Base-by-base conservation (phyloP, 2,797 vertebrate species). In the Arrhamphus sclerolepis region DNA sequence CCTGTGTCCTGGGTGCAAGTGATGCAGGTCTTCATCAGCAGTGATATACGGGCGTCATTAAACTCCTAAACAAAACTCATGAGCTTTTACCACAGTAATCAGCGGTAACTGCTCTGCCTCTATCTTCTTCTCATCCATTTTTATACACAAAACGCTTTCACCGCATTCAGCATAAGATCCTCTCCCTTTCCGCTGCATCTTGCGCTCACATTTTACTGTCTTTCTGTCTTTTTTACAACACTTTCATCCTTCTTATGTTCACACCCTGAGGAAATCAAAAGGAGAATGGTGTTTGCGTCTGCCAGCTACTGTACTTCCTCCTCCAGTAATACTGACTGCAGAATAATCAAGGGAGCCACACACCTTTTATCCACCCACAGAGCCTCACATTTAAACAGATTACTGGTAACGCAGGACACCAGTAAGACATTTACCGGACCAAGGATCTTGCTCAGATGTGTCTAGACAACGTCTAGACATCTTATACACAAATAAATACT, bases 351-450 rank as follows among this genome's bases (percentile, higher is more conserved):
- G 79, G 77, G 73, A 83, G 70, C 81, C 78, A 72, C 85, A 82
- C 62, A 79, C 78, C 83, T 88, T 91, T 92, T 89, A 92, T 92
- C 89, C 81, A 61, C 80, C 86, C 85, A 84, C 87, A 87, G 77
- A 77, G 81, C 57, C 82, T 88, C 67, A 66, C 80, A 78, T 91
- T 87, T 92, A 89, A 91, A 87, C 81, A 83, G 83, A 93, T 91
- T 91, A 92, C 75, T 44, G 82, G 73, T 76, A 84, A 79, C 67
- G 72, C 67, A 86, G 87, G 83, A 87, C 83, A 84, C 81, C 83
- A 67, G 64, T 80, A 78, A 86, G 83, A 84, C 77, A 82, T 86
- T 86, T 88, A 86, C 72, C 56, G 71, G 64, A 75, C 76, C 8
- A 9, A 41, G 65, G 70, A 82, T 78, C 50, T 61, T 80, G 63